phyloP scores from a whole-genome alignment of 2,888 invertebrate genomes.

The Volucella zonaria region DNA sequence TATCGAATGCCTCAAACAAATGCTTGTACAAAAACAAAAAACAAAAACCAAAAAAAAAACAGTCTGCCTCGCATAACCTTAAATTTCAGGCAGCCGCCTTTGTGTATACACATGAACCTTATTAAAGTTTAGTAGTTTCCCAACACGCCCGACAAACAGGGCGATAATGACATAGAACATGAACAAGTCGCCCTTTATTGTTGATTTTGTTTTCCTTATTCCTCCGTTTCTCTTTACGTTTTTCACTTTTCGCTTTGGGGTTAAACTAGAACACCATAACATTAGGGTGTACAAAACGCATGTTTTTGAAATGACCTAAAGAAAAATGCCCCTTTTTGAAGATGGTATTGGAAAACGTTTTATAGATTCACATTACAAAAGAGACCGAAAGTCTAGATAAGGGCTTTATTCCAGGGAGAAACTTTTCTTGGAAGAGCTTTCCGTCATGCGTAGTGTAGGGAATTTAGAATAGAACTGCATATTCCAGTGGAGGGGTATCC shows the following conservation, averaged over 20 bases:
- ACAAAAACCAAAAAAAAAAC: too few species aligned
- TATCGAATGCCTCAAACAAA: too few species aligned
- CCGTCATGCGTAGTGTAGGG: constrained; percentile 34
- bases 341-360: constrained; percentile 59
- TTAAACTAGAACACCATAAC: constrained; percentile 67
- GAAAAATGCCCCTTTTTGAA: constrained; percentile 43
- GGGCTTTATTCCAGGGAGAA: constrained; percentile 24
- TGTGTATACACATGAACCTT: background rate
- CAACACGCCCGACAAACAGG: constrained; percentile 40
- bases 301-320: constrained; percentile 71
- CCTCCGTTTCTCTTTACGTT: constrained; percentile 4
- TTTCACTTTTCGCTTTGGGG: constrained; percentile 50
- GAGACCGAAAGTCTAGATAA: constrained; percentile 26
- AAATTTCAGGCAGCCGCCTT: background rate
- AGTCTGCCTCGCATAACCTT: background rate
- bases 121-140: constrained; percentile 22
- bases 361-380: background rate
- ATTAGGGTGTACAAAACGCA: constrained; percentile 57
- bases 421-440: constrained; percentile 17
- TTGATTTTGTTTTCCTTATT: constrained; percentile 14
- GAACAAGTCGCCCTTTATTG: constrained; percentile 50
- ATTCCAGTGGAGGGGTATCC: background rate
- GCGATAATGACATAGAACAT: constrained; percentile 55
- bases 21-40: too few species aligned
- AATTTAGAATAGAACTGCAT: constrained; percentile 7